These are phyloP conservation scores for Celastrina argiolus DNA, from an alignment of 2,888 invertebrate genomes.

Conservation along the genomic window DNA sequence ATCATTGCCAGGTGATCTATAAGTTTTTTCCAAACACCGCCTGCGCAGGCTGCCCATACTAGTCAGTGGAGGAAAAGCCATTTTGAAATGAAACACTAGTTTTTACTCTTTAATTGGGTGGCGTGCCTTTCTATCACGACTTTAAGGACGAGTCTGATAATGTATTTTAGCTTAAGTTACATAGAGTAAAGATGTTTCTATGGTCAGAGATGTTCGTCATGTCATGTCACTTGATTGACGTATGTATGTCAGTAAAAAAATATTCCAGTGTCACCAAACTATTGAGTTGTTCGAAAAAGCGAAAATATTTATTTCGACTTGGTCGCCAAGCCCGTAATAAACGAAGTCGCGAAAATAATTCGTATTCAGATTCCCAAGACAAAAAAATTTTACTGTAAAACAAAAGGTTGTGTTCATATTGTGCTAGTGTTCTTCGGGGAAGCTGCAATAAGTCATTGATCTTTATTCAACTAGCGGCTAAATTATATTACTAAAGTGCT, in stretches of 20 bases:
- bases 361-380: neutral
- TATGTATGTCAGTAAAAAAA: neutral
- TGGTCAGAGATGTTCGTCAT: neutral
- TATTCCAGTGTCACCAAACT: slow-evolving; percentile 4
- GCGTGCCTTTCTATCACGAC: too few species aligned
- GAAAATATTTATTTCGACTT: slow-evolving; percentile 12
- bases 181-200: too few species aligned
- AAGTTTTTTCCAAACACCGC: too few species aligned
- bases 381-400: neutral
- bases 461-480: slow-evolving; percentile 24
- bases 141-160: too few species aligned
- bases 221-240: neutral
- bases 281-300: neutral
- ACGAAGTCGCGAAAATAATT: neutral
- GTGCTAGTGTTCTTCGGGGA: neutral
- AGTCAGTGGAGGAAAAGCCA: too few species aligned
- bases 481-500: slow-evolving; percentile 33
- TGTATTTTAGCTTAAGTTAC: too few species aligned
- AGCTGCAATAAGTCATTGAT: slow-evolving; percentile 20
- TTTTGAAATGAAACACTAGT: too few species aligned
- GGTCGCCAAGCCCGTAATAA: neutral
- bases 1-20: too few species aligned
- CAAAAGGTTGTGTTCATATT: neutral
- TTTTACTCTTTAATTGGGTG: too few species aligned
- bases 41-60: too few species aligned